Conservation (phyloP, 2,797 vertebrate genomes). For the Pipistrellus kuhlii region DNA sequence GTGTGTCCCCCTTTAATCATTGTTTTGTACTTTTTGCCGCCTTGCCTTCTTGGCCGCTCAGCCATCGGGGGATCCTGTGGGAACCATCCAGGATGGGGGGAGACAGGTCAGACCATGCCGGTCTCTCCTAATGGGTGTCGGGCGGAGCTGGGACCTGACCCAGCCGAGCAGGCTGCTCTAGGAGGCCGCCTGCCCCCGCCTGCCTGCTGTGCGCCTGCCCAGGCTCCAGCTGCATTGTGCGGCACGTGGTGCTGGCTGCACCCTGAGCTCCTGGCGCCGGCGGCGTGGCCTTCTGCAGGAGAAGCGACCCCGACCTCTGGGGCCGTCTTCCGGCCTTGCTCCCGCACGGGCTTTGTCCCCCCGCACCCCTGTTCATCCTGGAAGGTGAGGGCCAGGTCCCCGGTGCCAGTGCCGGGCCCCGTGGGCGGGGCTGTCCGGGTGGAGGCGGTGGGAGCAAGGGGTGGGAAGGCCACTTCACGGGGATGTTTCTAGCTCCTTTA, state of each 20-base stretch:
- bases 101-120: not conserved
- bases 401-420: not conserved
- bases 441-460: not conserved
- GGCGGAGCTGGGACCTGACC: not conserved
- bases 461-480: not conserved
- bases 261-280: not conserved
- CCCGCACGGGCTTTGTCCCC: not conserved
- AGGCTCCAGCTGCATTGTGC: not conserved
- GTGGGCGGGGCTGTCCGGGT: not conserved
- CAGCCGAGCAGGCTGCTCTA: not conserved
- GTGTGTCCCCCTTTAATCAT: too few relatives aligned
- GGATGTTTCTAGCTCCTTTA: not conserved
- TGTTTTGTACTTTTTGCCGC: not conserved
- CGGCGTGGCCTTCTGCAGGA: not conserved
- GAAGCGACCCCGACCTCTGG: not conserved
- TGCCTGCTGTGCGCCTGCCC: not conserved
- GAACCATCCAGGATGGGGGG: not conserved
- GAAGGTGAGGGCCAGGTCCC: not conserved
- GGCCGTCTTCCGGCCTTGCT: not conserved
- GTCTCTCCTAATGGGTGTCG: not conserved
- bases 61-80: not conserved
- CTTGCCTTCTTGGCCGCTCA: not conserved
- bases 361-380: not conserved
- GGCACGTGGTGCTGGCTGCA: too few relatives aligned
- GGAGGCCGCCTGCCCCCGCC: not conserved